Evolutionary conservation across 1,140 invertebrate species (phyloP), one percentile per base, ranked within the genome.

Genomic region (Cyclina sinensis): DNA sequence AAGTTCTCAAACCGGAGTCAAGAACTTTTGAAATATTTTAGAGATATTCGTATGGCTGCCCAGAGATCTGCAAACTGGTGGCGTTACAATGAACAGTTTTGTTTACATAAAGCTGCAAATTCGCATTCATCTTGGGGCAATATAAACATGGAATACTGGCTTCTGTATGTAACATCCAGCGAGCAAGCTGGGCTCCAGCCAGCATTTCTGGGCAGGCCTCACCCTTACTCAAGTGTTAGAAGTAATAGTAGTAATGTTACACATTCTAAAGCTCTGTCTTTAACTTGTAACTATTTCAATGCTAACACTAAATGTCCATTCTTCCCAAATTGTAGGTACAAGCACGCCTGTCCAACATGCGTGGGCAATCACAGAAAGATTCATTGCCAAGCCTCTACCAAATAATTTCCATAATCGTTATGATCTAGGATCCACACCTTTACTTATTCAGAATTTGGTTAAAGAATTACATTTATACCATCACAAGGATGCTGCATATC

Each of bases 311-410:
- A 57, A 21, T 57, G 51, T 57, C 51, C 16, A 43, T 43, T 43
- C 51, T 57, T 57, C n/a, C 14, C 51, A 11, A 57, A 57, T 57
- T 57, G 51, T 57, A 57, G 51, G 51, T 57, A 57, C 51, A 57
- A 57, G 51, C 51, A 57, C 21, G 51, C 51, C 14, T 57, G 51
- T n/a, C 51, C 7, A n/a, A 4, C n/a, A 16, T 57, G 51, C 21
- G 51, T 7, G 21, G 18, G 51, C 3, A 57, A 57, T 18, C 43
- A 43, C 43, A 43, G 43, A 43, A 43, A 43, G 43, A 14, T 43
- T 43, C 51, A 57, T 57, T n/a, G 51, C 51, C 7, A 18, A 57
- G n/a, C 51, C 14, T 16, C n/a, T 21, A 4, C 16, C 51, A 4
- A 4, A 7, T 57, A 16, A 21, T 21, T 16, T 11, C 18, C 3